phyloP scores from a whole-genome alignment of 2,888 invertebrate species.

The Folsomia candida region DNA sequence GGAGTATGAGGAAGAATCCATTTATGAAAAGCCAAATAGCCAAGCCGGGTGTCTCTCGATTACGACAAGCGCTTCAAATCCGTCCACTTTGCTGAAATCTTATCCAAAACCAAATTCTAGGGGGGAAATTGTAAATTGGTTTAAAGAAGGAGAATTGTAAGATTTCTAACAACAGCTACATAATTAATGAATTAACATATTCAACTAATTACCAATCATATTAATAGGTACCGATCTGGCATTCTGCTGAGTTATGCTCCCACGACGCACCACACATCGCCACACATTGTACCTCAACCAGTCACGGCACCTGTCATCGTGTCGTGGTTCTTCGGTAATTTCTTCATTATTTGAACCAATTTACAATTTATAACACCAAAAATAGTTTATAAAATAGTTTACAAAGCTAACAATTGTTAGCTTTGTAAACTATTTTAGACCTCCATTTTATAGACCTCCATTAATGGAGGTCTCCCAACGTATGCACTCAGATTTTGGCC shows the following conservation, averaged over 20 bases:
- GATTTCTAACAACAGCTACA: too few relatives aligned
- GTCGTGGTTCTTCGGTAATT: conserved; percentile 40
- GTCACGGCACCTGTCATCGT: conserved; percentile 26
- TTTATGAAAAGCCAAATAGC: conserved; percentile 38
- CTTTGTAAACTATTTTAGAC: not conserved
- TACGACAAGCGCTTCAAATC: conserved; percentile 32
- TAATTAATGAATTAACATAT: too few relatives aligned
- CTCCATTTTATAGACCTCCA: not conserved
- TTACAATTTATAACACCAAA: not conserved
- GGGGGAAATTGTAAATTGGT: conserved; percentile 38
- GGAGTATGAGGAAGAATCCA: conserved; percentile 24
- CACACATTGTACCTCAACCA: conserved; percentile 12
- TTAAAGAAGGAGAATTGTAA: conserved; percentile 40
- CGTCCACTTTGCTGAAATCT: conserved; percentile 32
- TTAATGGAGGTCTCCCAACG: too few relatives aligned
- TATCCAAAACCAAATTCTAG: conserved; percentile 36
- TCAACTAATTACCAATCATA: too few relatives aligned
- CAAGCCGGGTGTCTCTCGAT: conserved; percentile 20
- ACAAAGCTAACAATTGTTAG: too few relatives aligned
- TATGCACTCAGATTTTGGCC: too few relatives aligned
- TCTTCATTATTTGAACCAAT: not conserved
- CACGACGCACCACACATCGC: conserved; percentile 11
- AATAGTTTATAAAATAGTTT: too few relatives aligned
- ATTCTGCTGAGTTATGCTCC: conserved; percentile 26
- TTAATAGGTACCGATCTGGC: conserved; percentile 37